Base-by-base conservation (phyloP, 2,113 vertebrate species). In the Elanus axillaris region DNA sequence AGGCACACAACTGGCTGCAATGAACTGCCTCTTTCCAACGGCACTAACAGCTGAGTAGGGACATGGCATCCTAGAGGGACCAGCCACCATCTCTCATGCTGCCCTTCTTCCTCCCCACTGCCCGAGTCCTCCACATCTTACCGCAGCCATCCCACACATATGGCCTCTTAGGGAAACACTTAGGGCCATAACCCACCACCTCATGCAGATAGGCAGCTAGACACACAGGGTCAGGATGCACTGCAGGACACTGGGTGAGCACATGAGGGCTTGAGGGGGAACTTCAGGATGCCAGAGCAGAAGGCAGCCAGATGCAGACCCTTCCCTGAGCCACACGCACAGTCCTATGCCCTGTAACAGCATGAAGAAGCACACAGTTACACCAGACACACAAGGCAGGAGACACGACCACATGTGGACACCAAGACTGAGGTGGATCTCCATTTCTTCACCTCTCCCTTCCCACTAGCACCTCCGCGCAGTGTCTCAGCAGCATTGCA, bases 191-290 rank as follows among this genome's bases (percentile, higher is more conserved):
- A 63, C 1, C n/a, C 83, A 72, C 1, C 43, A 20, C 11, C 23
- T 76, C 3, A 0, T 5, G n/a, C 3, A 9, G 36, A 8, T 0
- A n/a, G 12, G 13, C 60, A 87, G 56, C 10, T 40, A 29, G 38
- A 42, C 40, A 60, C 6, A 0, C 0, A 0, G 52, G 23, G 36
- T 29, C 67, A 91, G 62, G n/a, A 6, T 0, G 15, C 29, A 10
- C 3, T 3, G 16, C 84, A 40, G 43, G 52, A 34, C 45, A n/a
- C 13, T 3, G 47, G 13, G 6, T 34, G 26, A 43, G 38, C 13
- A 36, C 10, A 12, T 1, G 5, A 66, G 25, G 38, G n/a, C 10
- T 19, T 32, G 29, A 68, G 34, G 22, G 21, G 15, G 5, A 58
- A 52, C 16, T 23, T 34, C 45, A 64, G 42, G 48, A 36, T 26